These are phyloP conservation scores for Hedya salicella DNA, from an alignment of 2,888 invertebrate species.

Conservation along the genomic window DNA sequence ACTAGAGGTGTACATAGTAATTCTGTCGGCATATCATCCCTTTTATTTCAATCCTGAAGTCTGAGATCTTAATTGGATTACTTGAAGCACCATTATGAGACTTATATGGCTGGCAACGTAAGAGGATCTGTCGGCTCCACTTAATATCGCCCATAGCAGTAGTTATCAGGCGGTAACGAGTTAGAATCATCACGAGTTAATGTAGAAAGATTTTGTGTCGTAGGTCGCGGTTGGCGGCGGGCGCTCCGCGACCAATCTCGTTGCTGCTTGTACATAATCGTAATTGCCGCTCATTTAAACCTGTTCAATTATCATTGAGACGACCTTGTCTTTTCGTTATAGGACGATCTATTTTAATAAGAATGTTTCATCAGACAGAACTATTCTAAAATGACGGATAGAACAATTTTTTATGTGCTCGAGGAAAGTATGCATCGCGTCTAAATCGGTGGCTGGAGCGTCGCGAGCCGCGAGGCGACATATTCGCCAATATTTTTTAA, in stretches of 20 bases:
- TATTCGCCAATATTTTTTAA: constrained; percentile 69
- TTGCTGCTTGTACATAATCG: neutral
- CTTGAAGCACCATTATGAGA: constrained; percentile 18
- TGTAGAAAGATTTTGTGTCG: constrained; percentile 38
- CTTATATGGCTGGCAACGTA: constrained; percentile 17
- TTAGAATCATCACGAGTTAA: constrained; percentile 16
- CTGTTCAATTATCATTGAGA: constrained; percentile 46
- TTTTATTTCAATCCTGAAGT: constrained; percentile 30
- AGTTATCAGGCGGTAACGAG: constrained; percentile 25
- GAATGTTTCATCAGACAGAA: constrained; percentile 60
- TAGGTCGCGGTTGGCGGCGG: constrained; percentile 35
- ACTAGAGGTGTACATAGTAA: constrained; percentile 37
- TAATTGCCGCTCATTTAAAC: constrained; percentile 33
- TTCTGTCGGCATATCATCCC: constrained; percentile 25
- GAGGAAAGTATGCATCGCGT: constrained; percentile 64
- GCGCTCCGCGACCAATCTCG: neutral
- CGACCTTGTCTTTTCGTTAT: constrained; percentile 51
- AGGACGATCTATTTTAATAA: constrained; percentile 59
- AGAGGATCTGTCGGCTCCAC: constrained; percentile 25
- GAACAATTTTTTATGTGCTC: constrained; percentile 59
- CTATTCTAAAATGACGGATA: constrained; percentile 66
- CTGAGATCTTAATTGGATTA: constrained; percentile 38
- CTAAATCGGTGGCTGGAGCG: constrained; percentile 61
- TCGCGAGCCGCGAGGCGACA: constrained; percentile 52
- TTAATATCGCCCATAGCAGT: constrained; percentile 24